These are phyloP conservation scores for Helostoma temminkii DNA, from an alignment of 2,797 vertebrate species.

Conservation along the genomic window DNA sequence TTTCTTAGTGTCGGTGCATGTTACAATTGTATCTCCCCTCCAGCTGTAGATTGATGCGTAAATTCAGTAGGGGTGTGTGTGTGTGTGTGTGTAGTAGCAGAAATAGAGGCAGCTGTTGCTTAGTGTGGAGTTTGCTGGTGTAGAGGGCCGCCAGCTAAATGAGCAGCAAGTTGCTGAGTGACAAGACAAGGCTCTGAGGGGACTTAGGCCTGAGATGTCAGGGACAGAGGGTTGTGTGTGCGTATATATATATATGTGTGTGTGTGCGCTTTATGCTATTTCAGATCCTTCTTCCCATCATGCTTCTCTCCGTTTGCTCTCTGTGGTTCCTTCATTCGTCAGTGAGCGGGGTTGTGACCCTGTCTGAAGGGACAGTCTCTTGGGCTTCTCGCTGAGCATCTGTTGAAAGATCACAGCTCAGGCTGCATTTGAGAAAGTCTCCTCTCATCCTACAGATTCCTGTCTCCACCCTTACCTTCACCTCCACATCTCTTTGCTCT, in stretches of 20 bases:
- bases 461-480: constrained; percentile 28
- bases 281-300: constrained; percentile 69
- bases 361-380: constrained; percentile 79
- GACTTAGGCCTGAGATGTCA: constrained; percentile 73
- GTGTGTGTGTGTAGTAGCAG: constrained; percentile 37
- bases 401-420: constrained; percentile 82
- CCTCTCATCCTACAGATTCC: constrained; percentile 70
- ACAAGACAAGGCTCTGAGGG: constrained; percentile 74
- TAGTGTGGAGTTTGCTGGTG: constrained; percentile 64
- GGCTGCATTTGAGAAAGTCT: constrained; percentile 76
- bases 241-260: constrained; percentile 29
- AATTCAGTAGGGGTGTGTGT: constrained; percentile 38
- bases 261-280: constrained; percentile 50
- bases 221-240: constrained; percentile 40
- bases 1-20: constrained; percentile 56
- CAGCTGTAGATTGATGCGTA: constrained; percentile 75
- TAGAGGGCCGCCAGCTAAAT: constrained; percentile 70
- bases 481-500: constrained; percentile 30
- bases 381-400: constrained; percentile 76
- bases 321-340: constrained; percentile 78
- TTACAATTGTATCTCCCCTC: constrained; percentile 72
- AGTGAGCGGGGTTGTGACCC: constrained; percentile 80
- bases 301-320: constrained; percentile 72
- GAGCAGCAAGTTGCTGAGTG: constrained; percentile 75
- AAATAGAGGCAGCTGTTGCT: constrained; percentile 71